A percentile compares a stretch with the other conserved stretches of the same genome.
Conservation (phyloP, 2,113 vertebrate species). For the Leptocoma aspasia region DNA sequence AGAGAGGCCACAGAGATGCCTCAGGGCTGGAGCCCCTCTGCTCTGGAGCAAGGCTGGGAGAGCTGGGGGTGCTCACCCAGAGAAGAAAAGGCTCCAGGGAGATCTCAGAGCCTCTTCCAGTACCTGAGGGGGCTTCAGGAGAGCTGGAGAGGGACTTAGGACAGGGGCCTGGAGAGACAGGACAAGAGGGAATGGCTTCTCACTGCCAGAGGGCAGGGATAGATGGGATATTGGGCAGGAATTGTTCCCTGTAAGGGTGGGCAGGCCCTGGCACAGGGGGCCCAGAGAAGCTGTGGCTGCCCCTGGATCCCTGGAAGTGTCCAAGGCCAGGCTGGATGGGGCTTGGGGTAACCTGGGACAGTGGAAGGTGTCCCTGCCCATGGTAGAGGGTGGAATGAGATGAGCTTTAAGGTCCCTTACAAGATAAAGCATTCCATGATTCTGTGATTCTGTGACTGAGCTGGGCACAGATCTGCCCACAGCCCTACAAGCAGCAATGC, state of each 20-base stretch:
- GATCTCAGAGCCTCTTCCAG: fast-evolving
- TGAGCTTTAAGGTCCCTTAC: background rate
- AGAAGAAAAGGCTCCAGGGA: background rate
- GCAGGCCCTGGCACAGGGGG: background rate
- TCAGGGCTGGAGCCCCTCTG: background rate
- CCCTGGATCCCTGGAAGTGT: background rate
- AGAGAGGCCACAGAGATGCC: fast-evolving
- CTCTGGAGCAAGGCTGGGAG: background rate
- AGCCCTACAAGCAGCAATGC: fast-evolving
- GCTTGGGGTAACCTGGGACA: fast-evolving
- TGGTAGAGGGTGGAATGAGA: background rate
- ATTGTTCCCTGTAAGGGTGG: background rate
- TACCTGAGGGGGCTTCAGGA: background rate
- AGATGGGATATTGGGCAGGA: background rate
- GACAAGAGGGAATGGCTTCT: background rate
- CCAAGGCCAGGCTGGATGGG: fast-evolving
- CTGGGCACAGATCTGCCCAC: background rate
- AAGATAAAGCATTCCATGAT: background rate
- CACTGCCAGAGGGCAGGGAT: background rate
- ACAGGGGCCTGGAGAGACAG: background rate
- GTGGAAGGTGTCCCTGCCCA: fast-evolving
- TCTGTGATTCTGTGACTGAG: background rate
- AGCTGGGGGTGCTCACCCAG: background rate
- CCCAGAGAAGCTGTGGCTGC: background rate
- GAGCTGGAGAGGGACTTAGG: background rate